Evolutionary conservation across 2,888 invertebrate genomes (phyloP).

Genomic region (Zhengitettix transpicula): DNA sequence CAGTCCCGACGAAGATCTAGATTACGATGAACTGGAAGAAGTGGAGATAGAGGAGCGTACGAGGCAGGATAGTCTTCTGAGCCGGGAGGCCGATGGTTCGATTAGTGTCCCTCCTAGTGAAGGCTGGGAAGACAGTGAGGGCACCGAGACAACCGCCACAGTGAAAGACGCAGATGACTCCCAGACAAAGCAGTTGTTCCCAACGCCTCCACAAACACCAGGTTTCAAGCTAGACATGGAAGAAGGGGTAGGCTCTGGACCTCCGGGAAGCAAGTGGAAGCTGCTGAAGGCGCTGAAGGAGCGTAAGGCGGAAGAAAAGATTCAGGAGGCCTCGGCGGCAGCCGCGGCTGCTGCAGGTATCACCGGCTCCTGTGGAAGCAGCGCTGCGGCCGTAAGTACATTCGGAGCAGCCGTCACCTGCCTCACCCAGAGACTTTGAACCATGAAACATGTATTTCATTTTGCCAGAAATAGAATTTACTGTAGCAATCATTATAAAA

Average conservation of each 20-base stretch:
- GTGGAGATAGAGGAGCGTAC: constrained; percentile 17
- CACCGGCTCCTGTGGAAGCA: not conserved
- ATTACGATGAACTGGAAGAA: constrained; percentile 1
- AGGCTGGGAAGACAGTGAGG: not conserved
- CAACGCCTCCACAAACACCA: constrained; percentile 24
- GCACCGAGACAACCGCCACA: not conserved
- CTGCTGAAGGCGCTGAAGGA: constrained; percentile 77
- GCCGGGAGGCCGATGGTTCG: not conserved
- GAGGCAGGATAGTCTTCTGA: constrained; percentile 16
- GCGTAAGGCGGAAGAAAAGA: constrained; percentile 73
- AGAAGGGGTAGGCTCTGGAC: constrained; percentile 28
- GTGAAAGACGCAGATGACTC: constrained; percentile 16
- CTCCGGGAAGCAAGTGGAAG: constrained; percentile 77
- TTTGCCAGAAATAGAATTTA: no score
- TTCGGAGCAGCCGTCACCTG: not conserved
- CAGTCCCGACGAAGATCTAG: constrained; percentile 54
- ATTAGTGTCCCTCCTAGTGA: not conserved
- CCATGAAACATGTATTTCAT: no score
- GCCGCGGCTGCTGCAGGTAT: constrained; percentile 27
- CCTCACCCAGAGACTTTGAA: not conserved
- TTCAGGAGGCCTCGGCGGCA: constrained; percentile 46
- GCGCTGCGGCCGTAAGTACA: not conserved
- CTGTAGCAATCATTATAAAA: no score
- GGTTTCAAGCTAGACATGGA: constrained; percentile 31
- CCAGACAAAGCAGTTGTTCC: constrained; percentile 17